Base-by-base conservation (phyloP, 2,113 vertebrate species). In the Marmota flaviventris region DNA sequence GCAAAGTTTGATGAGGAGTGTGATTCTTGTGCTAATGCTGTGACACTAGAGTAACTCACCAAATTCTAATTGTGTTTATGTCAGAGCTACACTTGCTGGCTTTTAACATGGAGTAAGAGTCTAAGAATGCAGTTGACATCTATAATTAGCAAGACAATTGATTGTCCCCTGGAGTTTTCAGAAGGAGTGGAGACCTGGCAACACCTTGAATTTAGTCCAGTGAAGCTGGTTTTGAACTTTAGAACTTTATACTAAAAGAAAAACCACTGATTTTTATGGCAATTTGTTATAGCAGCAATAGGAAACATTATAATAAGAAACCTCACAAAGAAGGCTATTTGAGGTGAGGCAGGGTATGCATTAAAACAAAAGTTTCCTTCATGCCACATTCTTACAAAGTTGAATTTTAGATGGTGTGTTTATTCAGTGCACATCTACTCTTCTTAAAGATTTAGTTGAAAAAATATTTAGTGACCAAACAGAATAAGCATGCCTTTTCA, bases 361-460 rank as follows among this genome's bases (percentile, higher is more conserved):
- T 69, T 14, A 42, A 81, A 81, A 90, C 48, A 82, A 72, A 85
- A 63, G 85, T 91, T 42, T 18, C 20, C 76, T 76, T 95, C 29
- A 78, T 69, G 32, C 11, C 22, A 25, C 18, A 81, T 61, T 85
- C 48, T 89, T 75, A 81, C 8, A 79, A 63, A 61, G 58, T 85
- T 92, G 27, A 78, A 42, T 69, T 73, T 61, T 89, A 92, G 39
- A 34, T 84, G 34, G 10, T 48, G 67, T 92, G 3, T 4, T 92
- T 92, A 79, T 67, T 89, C 10, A 48, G 34, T 48, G 20, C 24
- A 85, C 22, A 73, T 32, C 25, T 76, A 18, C 32, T 88, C 20
- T 91, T 70, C 16, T 73, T 78, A 67, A 78, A 42, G 48, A 75
- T 85, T 79, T 81, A 78, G 42, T 73, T 92, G 24, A 42, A 94